A percentile compares a stretch with the other conserved stretches of the same genome.
Conservation (phyloP, 2,113 vertebrate genomes). For the Tetrao urogallus region DNA sequence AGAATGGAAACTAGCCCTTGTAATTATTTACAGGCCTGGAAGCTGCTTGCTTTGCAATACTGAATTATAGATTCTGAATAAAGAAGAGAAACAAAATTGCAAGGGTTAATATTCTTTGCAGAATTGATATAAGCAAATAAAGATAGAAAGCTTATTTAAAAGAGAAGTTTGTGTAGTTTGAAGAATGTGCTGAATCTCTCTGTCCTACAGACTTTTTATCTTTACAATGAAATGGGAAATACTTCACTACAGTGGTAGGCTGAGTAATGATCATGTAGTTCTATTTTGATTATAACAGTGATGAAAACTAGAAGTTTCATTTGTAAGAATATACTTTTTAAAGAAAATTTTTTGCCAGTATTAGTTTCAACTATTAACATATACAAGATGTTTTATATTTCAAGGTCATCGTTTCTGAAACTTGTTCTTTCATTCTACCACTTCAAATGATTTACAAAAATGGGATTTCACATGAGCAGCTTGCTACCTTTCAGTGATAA, state of each 20-base stretch:
- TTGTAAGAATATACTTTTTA: conserved; percentile 62
- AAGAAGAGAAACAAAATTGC: neutral
- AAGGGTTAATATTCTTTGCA: conserved; percentile 10
- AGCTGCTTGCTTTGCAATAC: neutral
- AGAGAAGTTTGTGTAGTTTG: conserved; percentile 66
- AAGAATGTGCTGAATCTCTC: conserved; percentile 80
- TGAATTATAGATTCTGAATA: neutral
- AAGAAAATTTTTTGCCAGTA: neutral
- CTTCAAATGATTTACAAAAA: neutral
- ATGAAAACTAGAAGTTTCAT: conserved; percentile 74
- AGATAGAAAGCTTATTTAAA: conserved; percentile 53
- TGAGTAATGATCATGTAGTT: conserved; percentile 72
- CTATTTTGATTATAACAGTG: conserved; percentile 69
- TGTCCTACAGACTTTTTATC: conserved; percentile 74
- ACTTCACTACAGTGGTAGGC: conserved; percentile 59
- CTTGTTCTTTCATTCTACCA: neutral
- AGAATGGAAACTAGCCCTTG: neutral
- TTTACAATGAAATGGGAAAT: conserved; percentile 69
- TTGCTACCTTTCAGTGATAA: neutral
- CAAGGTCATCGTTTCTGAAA: neutral
- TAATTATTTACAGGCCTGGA: neutral
- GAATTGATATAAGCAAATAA: conserved; percentile 14
- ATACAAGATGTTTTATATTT: neutral
- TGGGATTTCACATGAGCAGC: neutral
- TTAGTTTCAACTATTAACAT: neutral